These are phyloP conservation scores for Rhyacophila brunnea DNA, from an alignment of 1,140 invertebrate genomes.

Conservation along the genomic window DNA sequence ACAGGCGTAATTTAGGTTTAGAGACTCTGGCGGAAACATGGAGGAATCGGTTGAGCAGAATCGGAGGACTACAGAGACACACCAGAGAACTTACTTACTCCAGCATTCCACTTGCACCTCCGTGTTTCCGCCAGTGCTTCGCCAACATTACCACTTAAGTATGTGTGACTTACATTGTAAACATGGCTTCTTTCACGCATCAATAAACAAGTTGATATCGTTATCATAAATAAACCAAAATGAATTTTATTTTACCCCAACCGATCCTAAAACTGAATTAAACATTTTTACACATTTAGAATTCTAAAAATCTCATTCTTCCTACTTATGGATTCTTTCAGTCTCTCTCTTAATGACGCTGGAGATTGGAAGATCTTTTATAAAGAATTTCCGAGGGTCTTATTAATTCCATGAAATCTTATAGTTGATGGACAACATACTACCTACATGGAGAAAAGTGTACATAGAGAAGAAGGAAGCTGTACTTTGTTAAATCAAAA, in stretches of 20 bases:
- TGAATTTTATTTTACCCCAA: conserved; percentile 32
- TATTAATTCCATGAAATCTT: too few relatives aligned
- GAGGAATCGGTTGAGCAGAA: not conserved
- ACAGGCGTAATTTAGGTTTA: conserved; percentile 31
- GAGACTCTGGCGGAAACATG: conserved; percentile 3
- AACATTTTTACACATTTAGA: too few relatives aligned
- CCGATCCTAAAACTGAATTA: too few relatives aligned
- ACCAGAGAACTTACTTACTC: conserved; percentile 22
- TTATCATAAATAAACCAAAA: conserved; percentile 38
- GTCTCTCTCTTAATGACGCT: too few relatives aligned
- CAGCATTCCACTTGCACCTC: not conserved
- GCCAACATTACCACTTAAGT: conserved; percentile 31
- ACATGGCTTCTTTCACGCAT: conserved; percentile 51
- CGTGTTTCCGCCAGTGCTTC: conserved; percentile 1
- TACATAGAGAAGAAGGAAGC: too few relatives aligned
- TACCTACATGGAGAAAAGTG: too few relatives aligned
- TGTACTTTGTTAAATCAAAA: too few relatives aligned
- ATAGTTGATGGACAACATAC: too few relatives aligned
- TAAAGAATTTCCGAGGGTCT: too few relatives aligned
- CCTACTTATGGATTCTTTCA: too few relatives aligned
- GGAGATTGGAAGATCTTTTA: too few relatives aligned
- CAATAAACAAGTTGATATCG: conserved; percentile 54
- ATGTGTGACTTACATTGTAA: conserved; percentile 50
- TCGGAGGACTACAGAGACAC: conserved; percentile 25
- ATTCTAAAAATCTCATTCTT: too few relatives aligned